Conservation (phyloP, 1,140 invertebrate genomes). For the Helicorthomorpha holstii region DNA sequence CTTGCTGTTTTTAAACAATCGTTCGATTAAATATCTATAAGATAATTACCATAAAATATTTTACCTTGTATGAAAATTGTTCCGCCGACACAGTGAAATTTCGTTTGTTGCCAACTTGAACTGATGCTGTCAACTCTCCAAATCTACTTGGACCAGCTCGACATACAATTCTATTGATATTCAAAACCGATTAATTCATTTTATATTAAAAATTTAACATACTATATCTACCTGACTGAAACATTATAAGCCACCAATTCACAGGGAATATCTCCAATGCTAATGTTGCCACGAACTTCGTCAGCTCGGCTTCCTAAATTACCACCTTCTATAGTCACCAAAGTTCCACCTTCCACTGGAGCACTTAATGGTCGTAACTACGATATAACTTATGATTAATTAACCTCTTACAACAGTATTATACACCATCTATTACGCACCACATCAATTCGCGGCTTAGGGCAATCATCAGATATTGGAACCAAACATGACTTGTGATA, state of each 20-base stretch:
- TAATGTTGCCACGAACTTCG: constrained; percentile 79
- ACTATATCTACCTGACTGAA: constrained; percentile 41
- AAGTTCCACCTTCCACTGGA: constrained; percentile 86
- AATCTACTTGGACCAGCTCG: constrained; percentile 53
- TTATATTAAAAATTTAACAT: background rate
- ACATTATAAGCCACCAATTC: constrained; percentile 74
- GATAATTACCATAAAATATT: background rate
- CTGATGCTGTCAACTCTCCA: constrained; percentile 53
- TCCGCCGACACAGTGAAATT: constrained; percentile 75
- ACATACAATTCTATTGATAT: constrained; percentile 73
- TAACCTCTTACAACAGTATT: background rate
- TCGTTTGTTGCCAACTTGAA: constrained; percentile 74
- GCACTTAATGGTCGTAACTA: constrained; percentile 83
- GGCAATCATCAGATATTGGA: constrained; percentile 52
- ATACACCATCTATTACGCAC: constrained; percentile 24
- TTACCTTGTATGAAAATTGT: constrained; percentile 66
- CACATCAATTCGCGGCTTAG: constrained; percentile 81
- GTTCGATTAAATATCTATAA: background rate
- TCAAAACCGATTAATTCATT: background rate
- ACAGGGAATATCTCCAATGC: constrained; percentile 77
- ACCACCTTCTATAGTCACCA: constrained; percentile 86
- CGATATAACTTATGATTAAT: too few species aligned
- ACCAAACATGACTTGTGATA: constrained; percentile 63
- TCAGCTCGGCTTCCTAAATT: constrained; percentile 80
- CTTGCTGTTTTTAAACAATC: constrained; percentile 32